Percentiles rank a stretch among this genome's conserved stretches.
Evolutionary conservation across 2,888 invertebrate species (phyloP).

Genomic region (Anthophora plumipes): DNA sequence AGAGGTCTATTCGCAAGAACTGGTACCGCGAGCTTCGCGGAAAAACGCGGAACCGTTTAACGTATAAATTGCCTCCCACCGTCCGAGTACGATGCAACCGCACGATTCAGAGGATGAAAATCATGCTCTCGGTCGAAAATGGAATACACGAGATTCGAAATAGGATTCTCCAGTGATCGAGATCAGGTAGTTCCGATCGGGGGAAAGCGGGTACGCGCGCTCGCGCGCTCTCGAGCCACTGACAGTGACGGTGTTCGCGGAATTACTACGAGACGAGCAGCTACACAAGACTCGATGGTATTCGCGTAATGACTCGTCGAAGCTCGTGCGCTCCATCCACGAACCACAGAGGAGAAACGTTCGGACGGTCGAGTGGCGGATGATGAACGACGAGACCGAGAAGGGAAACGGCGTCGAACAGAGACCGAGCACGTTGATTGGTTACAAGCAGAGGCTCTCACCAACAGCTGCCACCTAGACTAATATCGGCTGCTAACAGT

Average conservation of each 20-base stretch:
- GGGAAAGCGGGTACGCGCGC: not conserved
- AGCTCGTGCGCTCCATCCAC: conserved; percentile 46
- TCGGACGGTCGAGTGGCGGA: conserved; percentile 54
- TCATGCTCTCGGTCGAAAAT: conserved; percentile 13
- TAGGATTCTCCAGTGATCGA: not conserved
- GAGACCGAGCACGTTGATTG: conserved; percentile 67
- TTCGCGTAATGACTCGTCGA: conserved; percentile 63
- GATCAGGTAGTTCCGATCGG: not conserved
- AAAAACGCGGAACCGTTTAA: conserved; percentile 60
- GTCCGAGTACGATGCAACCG: not conserved
- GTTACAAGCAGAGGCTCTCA: conserved; percentile 69
- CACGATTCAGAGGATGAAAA: not conserved
- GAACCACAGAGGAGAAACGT: conserved; percentile 48
- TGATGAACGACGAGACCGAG: conserved; percentile 67
- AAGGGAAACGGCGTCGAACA: conserved; percentile 44
- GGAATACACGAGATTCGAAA: not conserved
- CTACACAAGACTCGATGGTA: conserved; percentile 34
- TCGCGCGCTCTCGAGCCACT: too few species aligned
- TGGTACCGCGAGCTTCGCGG: conserved; percentile 32
- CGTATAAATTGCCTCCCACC: conserved; percentile 48
- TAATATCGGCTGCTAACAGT: conserved; percentile 66
- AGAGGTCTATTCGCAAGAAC: conserved; percentile 46
- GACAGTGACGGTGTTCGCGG: too few species aligned
- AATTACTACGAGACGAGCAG: too few species aligned
- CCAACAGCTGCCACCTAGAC: conserved; percentile 71